These are phyloP conservation scores for Polymixis lichenea DNA, from an alignment of 2,888 invertebrate species.

Conservation along the genomic window DNA sequence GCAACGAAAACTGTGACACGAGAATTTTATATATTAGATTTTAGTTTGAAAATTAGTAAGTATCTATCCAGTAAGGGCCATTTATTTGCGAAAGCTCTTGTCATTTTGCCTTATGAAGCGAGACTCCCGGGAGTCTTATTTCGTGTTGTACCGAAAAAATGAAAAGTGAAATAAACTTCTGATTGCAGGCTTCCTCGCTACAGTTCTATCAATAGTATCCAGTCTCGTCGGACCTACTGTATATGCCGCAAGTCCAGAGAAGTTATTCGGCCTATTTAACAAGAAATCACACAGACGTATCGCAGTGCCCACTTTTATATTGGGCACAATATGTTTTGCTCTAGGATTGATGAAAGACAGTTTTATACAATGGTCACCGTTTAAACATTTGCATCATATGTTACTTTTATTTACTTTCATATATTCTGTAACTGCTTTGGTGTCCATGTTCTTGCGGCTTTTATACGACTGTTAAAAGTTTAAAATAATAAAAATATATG, in stretches of 20 bases:
- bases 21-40: too few relatives aligned
- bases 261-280: constrained; percentile 25
- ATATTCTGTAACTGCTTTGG: constrained; percentile 59
- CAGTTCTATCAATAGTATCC: not conserved
- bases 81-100: not conserved
- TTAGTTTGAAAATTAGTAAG: not conserved
- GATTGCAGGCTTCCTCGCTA: constrained; percentile 36
- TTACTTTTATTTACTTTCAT: constrained; percentile 68
- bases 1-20: too few relatives aligned
- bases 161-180: constrained; percentile 22
- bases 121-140: too few relatives aligned
- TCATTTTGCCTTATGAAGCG: not conserved
- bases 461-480: constrained; percentile 1
- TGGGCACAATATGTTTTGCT: constrained; percentile 73
- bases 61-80: not conserved
- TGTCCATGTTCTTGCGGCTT: constrained; percentile 1
- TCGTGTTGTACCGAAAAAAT: not conserved
- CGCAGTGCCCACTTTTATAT: constrained; percentile 64
- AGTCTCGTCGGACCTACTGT: constrained; percentile 34
- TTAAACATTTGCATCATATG: constrained; percentile 59
- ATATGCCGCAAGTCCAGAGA: not conserved
- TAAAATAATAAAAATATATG: not conserved
- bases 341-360: constrained; percentile 68
- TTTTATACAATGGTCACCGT: constrained; percentile 67
- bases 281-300: constrained; percentile 40